Base-by-base conservation (phyloP, 2,113 vertebrate species). In the Aegithalos caudatus region DNA sequence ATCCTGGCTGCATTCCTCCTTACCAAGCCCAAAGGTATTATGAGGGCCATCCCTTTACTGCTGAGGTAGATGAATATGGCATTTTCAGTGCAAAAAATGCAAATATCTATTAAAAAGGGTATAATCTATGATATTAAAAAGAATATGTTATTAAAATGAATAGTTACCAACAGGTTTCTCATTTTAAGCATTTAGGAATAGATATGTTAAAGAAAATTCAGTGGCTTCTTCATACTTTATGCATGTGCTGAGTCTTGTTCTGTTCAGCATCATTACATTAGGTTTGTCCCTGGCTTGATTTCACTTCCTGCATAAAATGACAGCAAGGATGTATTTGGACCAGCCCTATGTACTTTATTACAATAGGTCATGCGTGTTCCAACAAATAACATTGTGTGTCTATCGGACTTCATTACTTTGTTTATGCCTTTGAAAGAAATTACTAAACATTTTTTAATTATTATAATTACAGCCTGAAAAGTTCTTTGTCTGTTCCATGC, bases 281-380 rank as follows among this genome's bases (percentile, higher is more conserved):
- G 38, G 37, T 81, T 96, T 96, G 94, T 92, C 80, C 92, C 90
- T 96, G 92, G 82, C 94, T 97, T 93, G 90, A 95, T 95, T 96
- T 94, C 64, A 74, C 90, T 97, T 97, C 95, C 96, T 94, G 90
- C 74, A 78, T 51, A 69, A 95, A 94, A 96, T 92, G 92, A 95
- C 81, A 97, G 87, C 85, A 93, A 96, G 95, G 96, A 86, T 96
- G 94, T 96, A 61, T 90, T 93, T 92, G 93, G 93, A 86, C 93
- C 90, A 94, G 85, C 94, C 93, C 93, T 74, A 47, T 66, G 93
- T 97, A 70, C 93, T 94, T 92, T 95, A 86, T 83, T 83, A 95
- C 95, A 96, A 96, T 97, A 93, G 93, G 71, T 88, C 44, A 74
- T 14, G 64, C 1, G 18, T 71, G 93, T 96, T 97, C 96, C 95